Base-by-base conservation (phyloP, 2,797 vertebrate genomes). In the Hemibagrus guttatus region DNA sequence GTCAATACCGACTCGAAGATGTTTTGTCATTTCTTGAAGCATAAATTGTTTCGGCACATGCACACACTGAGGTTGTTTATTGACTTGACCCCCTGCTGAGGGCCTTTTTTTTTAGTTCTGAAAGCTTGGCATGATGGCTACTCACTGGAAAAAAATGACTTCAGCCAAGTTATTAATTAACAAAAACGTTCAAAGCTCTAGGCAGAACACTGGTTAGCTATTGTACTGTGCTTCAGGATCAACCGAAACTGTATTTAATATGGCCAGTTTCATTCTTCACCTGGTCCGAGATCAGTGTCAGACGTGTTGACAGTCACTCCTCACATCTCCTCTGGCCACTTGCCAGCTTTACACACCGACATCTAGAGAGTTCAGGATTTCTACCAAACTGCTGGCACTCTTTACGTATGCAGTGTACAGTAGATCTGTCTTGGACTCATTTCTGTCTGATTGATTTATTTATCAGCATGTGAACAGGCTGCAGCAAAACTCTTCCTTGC, bases 101-200 rank as follows among this genome's bases (percentile, higher is more conserved):
- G 28, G 28, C 12, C 46, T 49, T 49, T 23, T 26, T 54, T 56
- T 83, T 21, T 42, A 84, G n/a, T 86, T 87, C 52, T 56, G 21
- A 68, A 74, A 39, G 52, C 80, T 68, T 39, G 74, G 54, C 72
- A 83, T 83, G 23, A 52, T 16, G 54, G 59, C 85, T 82, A 14
- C 56, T 81, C 71, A 75, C 31, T 52, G 31, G 14, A 19, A 4
- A 54, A 54, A 69, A 76, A 68, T 58, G 52, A 74, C 54, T 80
- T 66, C n/a, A 71, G 79, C 69, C 63, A 61, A 61, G 85, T 91
- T 88, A 91, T 87, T 78, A 84, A 89, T 90, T 89, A 90, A 90
- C 86, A 66, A 58, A 85, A 9, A 39, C 35, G 39, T 69, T 83
- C 68, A 83, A 82, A 90, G 42, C 72, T 28, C n/a, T 4, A 16